Percentiles rank a stretch among this genome's conserved stretches.
These are phyloP conservation scores for Diorhabda sublineata DNA, from an alignment of 1,140 invertebrate genomes.

Conservation along the genomic window DNA sequence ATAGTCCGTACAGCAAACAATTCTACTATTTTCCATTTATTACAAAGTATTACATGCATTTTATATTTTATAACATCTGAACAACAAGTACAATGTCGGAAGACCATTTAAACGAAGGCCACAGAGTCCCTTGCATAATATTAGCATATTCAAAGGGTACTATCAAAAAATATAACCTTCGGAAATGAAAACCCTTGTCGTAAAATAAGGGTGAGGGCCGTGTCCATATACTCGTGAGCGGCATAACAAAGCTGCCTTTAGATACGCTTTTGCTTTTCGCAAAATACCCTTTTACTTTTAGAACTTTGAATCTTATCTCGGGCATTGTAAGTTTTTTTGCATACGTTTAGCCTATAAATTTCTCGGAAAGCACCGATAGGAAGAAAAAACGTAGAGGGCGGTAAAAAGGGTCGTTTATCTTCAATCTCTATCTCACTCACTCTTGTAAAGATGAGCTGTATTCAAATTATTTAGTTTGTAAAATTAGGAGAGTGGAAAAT, in stretches of 20 bases:
- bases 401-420: background rate
- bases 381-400: background rate
- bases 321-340: constrained; percentile 23
- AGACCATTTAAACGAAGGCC: constrained; percentile 20
- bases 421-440: no score
- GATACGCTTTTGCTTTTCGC: constrained; percentile 43
- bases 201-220: constrained; percentile 38
- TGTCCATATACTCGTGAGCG: constrained; percentile 24
- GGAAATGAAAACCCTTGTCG: constrained; percentile 41
- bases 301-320: constrained; percentile 18
- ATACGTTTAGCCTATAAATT: constrained; percentile 19
- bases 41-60: constrained; percentile 16
- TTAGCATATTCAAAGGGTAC: constrained; percentile 38
- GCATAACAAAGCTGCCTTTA: constrained; percentile 38
- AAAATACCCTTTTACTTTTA: constrained; percentile 42
- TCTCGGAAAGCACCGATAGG: constrained; percentile 12
- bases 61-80: constrained; percentile 8
- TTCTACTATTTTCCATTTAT: constrained; percentile 14
- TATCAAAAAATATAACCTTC: constrained; percentile 43
- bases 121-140: constrained; percentile 30
- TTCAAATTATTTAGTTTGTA: no score
- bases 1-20: background rate
- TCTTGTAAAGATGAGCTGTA: no score
- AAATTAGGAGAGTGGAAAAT: no score
- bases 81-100: constrained; percentile 5